Base-by-base conservation (phyloP, 1,140 invertebrate genomes). In the Planococcus citri region DNA sequence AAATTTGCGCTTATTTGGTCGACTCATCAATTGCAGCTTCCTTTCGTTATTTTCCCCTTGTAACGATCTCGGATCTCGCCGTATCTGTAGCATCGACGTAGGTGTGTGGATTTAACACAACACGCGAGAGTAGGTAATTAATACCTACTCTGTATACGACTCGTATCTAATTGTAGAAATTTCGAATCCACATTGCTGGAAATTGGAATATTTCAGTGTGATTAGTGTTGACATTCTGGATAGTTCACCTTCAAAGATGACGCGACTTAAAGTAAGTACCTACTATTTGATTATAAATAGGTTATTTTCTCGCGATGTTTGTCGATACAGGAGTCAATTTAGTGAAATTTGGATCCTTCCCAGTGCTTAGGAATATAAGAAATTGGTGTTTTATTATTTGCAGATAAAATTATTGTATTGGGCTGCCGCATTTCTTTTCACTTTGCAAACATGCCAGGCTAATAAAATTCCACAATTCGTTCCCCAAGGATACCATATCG, bases 381-480 rank as follows among this genome's bases (percentile, higher is more conserved):
- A n/a, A n/a, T n/a, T n/a, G n/a, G n/a, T n/a, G n/a, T n/a, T n/a
- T n/a, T n/a, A n/a, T n/a, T n/a, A n/a, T 33, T 64, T 64, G 10
- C 25, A 64, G 60, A 64, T 64, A 17, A 24, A 25, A 25, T 17
- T 64, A 4, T 3, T 27, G n/a, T n/a, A n/a, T 10, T 25, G 3
- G 22, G 3, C 24, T 64, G 3, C 17, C 1, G 9, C 24, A 17
- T 24, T 12, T 17, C 6, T 24, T 27, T 64, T 64, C 4, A 17
- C n/a, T 17, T 51, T 51, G n/a, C 41, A n/a, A 51, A 20, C n/a
- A 17, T 64, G 60, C 20, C 20, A 20, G 17, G 60, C 3, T 17
- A 64, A 25, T 64, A 27, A 64, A 27, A 64, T 64, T 64, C 60
- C 60, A 6, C 21, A 64, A 25, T 64, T 64, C 22, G 60, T 64